Conservation (phyloP, 2,113 vertebrate genomes). For the Ramphastos sulfuratus region DNA sequence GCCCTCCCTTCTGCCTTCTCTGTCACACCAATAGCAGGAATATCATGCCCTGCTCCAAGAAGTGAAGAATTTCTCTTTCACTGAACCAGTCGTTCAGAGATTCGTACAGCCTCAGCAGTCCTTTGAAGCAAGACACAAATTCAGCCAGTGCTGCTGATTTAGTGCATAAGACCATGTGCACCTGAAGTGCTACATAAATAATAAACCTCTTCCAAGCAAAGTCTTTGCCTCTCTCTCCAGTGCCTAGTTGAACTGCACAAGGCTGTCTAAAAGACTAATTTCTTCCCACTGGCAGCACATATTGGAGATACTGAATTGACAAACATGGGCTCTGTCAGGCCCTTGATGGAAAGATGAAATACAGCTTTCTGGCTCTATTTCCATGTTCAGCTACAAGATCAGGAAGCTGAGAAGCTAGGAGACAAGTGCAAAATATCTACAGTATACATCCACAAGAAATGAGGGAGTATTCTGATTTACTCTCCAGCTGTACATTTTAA, state of each 20-base stretch:
- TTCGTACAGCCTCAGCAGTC: fast-evolving
- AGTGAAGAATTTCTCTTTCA: background rate
- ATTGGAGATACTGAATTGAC: background rate
- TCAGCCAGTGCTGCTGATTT: background rate
- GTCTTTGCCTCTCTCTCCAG: background rate
- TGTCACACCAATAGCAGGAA: background rate
- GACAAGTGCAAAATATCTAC: background rate
- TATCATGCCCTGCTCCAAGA: background rate
- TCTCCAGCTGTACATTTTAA: background rate
- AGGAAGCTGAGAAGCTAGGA: background rate
- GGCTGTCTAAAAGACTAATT: background rate
- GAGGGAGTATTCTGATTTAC: background rate
- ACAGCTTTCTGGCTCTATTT: background rate
- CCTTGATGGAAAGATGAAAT: background rate
- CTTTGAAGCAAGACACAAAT: background rate
- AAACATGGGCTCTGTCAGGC: background rate
- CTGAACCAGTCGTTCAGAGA: background rate
- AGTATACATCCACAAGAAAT: background rate
- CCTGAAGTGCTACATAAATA: background rate
- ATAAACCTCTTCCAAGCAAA: background rate
- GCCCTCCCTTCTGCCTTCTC: background rate
- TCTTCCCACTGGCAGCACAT: background rate
- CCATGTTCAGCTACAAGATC: background rate
- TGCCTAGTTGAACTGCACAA: background rate
- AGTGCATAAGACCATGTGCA: background rate